Conservation (phyloP, 1,140 invertebrate species). For the Lysiphlebus fabarum region DNA sequence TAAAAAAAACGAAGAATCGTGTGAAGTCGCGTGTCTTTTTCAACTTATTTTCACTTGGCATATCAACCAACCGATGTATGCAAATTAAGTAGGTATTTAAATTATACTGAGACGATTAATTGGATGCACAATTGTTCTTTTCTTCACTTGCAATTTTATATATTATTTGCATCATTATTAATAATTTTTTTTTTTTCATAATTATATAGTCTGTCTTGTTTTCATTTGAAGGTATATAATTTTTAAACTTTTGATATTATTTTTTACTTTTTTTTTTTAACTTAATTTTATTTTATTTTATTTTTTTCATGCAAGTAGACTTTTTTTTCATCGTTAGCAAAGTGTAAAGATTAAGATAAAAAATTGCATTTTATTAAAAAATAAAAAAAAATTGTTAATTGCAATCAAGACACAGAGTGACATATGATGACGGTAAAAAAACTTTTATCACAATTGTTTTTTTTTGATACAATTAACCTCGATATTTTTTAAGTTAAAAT, state of each 20-base stretch:
- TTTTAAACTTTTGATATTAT: not conserved
- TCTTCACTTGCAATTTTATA: conserved; percentile 1
- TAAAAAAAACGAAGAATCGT: too few relatives aligned
- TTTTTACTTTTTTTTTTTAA: not conserved
- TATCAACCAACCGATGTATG: too few relatives aligned
- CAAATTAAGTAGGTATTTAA: too few relatives aligned
- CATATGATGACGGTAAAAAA: conserved; percentile 25
- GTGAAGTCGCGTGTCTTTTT: too few relatives aligned
- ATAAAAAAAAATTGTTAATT: conserved; percentile 43
- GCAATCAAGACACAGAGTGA: conserved; percentile 31
- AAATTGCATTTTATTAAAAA: conserved; percentile 30
- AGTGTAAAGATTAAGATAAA: conserved; percentile 39
- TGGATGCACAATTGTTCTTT: not conserved
- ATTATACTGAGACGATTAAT: too few relatives aligned
- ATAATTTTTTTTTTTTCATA: not conserved
- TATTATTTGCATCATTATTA: not conserved
- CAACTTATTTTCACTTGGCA: too few relatives aligned
- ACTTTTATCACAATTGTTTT: too few relatives aligned
- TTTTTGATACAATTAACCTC: too few relatives aligned
- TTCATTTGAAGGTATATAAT: not conserved
- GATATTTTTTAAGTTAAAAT: too few relatives aligned
- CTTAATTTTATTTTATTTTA: conserved; percentile 12
- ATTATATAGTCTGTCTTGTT: conserved; percentile 5
- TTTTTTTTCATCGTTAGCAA: conserved; percentile 17
- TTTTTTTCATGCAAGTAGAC: conserved; percentile 6